Conservation (phyloP, 1,140 invertebrate species). For the Drosophila orosa region DNA sequence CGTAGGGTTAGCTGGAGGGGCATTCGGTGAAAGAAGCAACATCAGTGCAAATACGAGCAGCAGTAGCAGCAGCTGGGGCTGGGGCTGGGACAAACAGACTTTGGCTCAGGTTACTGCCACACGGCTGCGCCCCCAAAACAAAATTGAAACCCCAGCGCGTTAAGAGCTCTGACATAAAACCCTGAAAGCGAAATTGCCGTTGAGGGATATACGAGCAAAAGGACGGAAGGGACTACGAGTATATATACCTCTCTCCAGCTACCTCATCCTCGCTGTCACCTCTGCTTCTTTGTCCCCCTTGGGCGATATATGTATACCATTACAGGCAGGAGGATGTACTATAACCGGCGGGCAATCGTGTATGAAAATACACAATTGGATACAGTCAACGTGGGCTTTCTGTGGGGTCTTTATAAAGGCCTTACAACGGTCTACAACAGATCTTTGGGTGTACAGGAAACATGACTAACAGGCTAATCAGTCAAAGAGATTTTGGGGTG, state of each 20-base stretch:
- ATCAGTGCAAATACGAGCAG: conserved; percentile 60
- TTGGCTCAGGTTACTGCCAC: conserved; percentile 72
- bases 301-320: conserved; percentile 23
- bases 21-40: conserved; percentile 60
- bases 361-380: conserved; percentile 6
- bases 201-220: conserved; percentile 52
- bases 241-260: conserved; percentile 23
- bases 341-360: conserved; percentile 19
- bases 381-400: conserved; percentile 1
- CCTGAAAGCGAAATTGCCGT: conserved; percentile 55
- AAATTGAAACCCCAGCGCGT: conserved; percentile 62
- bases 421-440: not conserved
- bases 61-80: not conserved
- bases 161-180: conserved; percentile 64
- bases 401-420: not conserved
- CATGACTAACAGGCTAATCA: not conserved
- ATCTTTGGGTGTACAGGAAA: conserved; percentile 5
- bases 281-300: conserved; percentile 5
- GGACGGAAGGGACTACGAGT: conserved; percentile 28
- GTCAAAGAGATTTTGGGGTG: conserved; percentile 3
- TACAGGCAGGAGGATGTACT: conserved; percentile 18
- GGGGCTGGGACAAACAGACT: conserved; percentile 25
- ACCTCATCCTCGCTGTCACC: conserved; percentile 4
- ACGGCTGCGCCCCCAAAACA: conserved; percentile 56
- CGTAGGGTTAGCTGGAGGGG: conserved; percentile 58